Conservation (phyloP, 2,113 vertebrate genomes). For the Cygnus atratus region DNA sequence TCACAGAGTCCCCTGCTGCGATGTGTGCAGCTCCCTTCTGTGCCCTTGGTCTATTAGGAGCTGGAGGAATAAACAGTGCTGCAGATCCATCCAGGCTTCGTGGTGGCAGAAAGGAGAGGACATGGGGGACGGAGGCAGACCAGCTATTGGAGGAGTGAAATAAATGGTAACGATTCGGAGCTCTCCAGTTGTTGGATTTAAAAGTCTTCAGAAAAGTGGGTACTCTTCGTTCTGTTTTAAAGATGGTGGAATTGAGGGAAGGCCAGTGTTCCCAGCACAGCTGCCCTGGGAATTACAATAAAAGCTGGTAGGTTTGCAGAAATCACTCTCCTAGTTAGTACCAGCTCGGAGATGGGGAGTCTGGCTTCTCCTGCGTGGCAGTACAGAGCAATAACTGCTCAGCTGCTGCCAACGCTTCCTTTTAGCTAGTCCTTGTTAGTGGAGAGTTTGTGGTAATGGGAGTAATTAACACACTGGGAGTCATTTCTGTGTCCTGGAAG, state of each 20-base stretch:
- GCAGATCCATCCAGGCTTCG: neutral
- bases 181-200: constrained; percentile 4
- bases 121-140: fast-evolving
- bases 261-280: constrained; percentile 10
- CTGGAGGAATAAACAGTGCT: neutral
- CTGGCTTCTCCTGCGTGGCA: constrained; percentile 17
- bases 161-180: constrained; percentile 5
- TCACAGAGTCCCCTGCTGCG: neutral
- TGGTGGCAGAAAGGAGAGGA: neutral
- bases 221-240: constrained; percentile 22
- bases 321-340: constrained; percentile 3
- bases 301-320: constrained; percentile 30
- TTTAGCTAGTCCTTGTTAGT: constrained; percentile 72
- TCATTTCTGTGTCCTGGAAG: constrained; percentile 77
- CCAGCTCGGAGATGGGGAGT: constrained; percentile 1
- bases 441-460: constrained; percentile 79
- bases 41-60: neutral
- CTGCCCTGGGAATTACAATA: constrained; percentile 37
- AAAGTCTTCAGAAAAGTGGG: constrained; percentile 10
- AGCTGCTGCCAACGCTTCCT: constrained; percentile 56
- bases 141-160: neutral
- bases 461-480: constrained; percentile 81
- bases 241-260: neutral
- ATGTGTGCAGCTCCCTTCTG: neutral
- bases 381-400: constrained; percentile 52